Base-by-base conservation (phyloP, 2,797 vertebrate species). In the Anas georgica region DNA sequence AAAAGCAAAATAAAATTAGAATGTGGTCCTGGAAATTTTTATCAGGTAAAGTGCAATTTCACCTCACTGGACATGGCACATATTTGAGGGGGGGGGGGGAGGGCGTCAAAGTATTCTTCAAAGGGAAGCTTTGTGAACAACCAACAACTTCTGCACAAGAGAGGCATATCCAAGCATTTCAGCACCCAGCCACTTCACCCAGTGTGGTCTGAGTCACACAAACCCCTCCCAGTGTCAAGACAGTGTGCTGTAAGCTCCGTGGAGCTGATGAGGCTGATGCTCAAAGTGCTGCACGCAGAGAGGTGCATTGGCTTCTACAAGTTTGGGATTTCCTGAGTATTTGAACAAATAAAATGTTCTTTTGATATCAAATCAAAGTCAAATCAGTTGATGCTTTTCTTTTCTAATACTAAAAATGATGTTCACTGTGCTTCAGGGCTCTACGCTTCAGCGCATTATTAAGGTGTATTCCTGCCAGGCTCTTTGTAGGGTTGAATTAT, bases 231-330 rank as follows among this genome's bases (percentile, higher is more conserved):
- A 23, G 56, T 21, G 35, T 20, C 0, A 0, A 0, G 1, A 54
- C 6, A 5, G 18, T 1, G 4, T 0, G 0, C 9, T 2, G 0
- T 46, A 29, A 69, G 33, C 41, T 41, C 62, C 12, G 2, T 10
- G 37, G 13, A 8, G 15, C 10, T 41, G n/a, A 41, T 25, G 7
- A 86, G 31, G 39, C 8, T 81, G 77, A 3, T 8, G 58, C 37
- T 88, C 29, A 39, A 76, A 76, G 37, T 63, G 59, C 56, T 70
- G 12, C 21, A 10, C 0, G 5, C 7, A 48, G n/a, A 39, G 8
- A 66, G 45, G 33, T 6, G 2, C 28, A 84, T 78, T 73, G 68
- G 20, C 26, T 86, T 70, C 56, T 63, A 21, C 1, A 16, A 52
- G 33, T 33, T 87, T 66, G 76, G 75, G 52, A 52, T 79, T 83